phyloP scores from a whole-genome alignment of 2,888 invertebrate species.

The Drosophila atripex region DNA sequence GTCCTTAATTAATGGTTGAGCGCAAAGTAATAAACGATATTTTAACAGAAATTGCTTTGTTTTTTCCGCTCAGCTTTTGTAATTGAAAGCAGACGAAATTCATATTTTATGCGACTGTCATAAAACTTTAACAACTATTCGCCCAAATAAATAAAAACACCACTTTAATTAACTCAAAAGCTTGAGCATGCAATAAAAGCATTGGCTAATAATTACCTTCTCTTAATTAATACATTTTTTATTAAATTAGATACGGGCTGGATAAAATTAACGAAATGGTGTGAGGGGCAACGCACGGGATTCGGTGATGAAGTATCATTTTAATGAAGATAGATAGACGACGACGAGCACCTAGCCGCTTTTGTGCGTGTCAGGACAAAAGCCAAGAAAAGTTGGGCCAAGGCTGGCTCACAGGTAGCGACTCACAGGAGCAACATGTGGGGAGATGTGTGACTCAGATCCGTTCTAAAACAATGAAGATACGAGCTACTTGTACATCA shows the following conservation, averaged over 20 bases:
- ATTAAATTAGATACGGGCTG: conserved; percentile 45
- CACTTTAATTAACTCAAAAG: conserved; percentile 59
- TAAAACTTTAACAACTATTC: conserved; percentile 53
- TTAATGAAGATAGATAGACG: conserved; percentile 71
- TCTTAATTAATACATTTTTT: conserved; percentile 72
- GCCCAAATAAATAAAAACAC: conserved; percentile 20
- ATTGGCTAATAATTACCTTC: conserved; percentile 51
- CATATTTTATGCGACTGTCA: conserved; percentile 51
- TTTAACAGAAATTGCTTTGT: conserved; percentile 63
- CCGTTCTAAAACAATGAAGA: not conserved
- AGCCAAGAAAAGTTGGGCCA: conserved; percentile 44
- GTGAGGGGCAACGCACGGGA: conserved; percentile 42
- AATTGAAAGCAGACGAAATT: conserved; percentile 69
- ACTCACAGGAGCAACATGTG: not conserved
- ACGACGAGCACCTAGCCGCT: conserved; percentile 13
- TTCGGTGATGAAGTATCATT: conserved; percentile 72
- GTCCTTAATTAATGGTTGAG: conserved; percentile 73
- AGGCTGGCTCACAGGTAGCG: conserved; percentile 26
- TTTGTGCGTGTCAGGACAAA: conserved; percentile 70
- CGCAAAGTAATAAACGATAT: conserved; percentile 65
- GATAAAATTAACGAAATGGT: conserved; percentile 29
- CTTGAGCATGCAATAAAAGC: conserved; percentile 46
- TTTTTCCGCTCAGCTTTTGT: conserved; percentile 57
- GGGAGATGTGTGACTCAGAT: not conserved
- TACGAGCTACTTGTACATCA: not conserved